Conservation (phyloP, 2,888 invertebrate genomes). For the Eurytoma californica region DNA sequence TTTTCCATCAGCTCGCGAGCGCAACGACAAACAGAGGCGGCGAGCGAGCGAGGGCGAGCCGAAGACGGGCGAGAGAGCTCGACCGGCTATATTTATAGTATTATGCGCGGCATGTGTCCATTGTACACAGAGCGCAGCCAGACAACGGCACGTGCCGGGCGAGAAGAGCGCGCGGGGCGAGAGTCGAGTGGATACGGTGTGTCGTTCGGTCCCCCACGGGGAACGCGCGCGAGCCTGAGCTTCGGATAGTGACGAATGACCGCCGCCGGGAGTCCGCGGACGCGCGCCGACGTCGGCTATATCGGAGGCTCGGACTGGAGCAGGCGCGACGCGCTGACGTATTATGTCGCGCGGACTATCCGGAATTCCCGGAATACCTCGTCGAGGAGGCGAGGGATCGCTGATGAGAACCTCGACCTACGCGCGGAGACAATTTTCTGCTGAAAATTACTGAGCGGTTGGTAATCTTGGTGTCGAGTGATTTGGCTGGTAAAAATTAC, state of each 20-base stretch:
- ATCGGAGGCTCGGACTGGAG: neutral
- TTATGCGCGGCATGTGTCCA: constrained; percentile 53
- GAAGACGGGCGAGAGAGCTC: neutral
- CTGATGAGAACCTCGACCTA: too few species aligned
- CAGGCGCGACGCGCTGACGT: neutral
- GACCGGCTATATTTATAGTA: constrained; percentile 30
- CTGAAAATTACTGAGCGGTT: too few species aligned
- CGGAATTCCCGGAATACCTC: too few species aligned
- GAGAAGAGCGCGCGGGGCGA: constrained; percentile 21
- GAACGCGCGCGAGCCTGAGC: constrained; percentile 53
- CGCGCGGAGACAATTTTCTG: too few species aligned
- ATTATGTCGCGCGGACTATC: too few species aligned
- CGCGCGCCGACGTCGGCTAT: neutral
- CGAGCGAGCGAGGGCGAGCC: constrained; percentile 7
- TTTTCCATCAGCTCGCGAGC: constrained; percentile 52
- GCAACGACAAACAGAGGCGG: constrained; percentile 32
- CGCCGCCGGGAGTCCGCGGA: constrained; percentile 59
- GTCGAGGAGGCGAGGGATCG: too few species aligned
- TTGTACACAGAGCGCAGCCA: constrained; percentile 56
- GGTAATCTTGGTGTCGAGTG: too few species aligned
- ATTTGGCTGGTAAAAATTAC: too few species aligned
- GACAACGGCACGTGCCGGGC: constrained; percentile 70
- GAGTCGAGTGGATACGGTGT: constrained; percentile 5
- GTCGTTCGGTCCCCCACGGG: constrained; percentile 57
- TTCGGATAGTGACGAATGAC: constrained; percentile 72